Evolutionary conservation across 2,113 vertebrate genomes (phyloP).

Genomic region (Boleophthalmus pectinirostris): DNA sequence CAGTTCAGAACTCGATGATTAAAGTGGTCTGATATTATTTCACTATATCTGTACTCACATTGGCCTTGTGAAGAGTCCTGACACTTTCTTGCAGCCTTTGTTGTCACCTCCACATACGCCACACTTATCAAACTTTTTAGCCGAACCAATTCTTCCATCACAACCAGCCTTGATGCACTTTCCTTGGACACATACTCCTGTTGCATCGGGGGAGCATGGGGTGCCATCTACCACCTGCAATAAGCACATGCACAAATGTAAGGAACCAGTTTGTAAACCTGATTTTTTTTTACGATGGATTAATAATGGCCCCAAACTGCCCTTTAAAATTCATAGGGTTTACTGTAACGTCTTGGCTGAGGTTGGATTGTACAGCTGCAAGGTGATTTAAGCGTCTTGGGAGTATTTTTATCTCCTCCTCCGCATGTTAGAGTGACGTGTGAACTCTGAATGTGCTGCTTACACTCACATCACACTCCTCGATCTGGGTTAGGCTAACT

Average conservation of each 20-base stretch:
- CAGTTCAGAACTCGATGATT: neutral
- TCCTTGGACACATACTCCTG: constrained; percentile 93
- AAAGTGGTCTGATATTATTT: neutral
- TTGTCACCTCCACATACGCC: constrained; percentile 93
- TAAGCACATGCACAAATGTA: constrained; percentile 8
- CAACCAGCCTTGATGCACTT: constrained; percentile 97
- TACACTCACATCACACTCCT: constrained; percentile 63
- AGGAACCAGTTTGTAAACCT: neutral
- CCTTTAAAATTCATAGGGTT: constrained; percentile 5
- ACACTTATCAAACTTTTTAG: constrained; percentile 96
- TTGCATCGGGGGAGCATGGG: constrained; percentile 91
- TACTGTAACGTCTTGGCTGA: constrained; percentile 11
- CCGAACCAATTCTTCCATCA: constrained; percentile 90
- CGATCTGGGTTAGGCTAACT: constrained; percentile 63
- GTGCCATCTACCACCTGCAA: constrained; percentile 94
- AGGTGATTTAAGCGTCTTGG: constrained; percentile 42
- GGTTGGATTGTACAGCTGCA: constrained; percentile 39
- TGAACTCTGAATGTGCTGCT: constrained; percentile 53
- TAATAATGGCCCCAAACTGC: neutral
- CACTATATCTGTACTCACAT: constrained; percentile 79
- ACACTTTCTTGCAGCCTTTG: constrained; percentile 95
- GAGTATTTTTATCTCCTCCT: constrained; percentile 44
- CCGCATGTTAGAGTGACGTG: constrained; percentile 41
- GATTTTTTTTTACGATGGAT: neutral
- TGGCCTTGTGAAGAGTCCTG: constrained; percentile 95